Evolutionary conservation across 2,797 vertebrate genomes (phyloP).

Genomic region (Odontamblyopus lacepedii): DNA sequence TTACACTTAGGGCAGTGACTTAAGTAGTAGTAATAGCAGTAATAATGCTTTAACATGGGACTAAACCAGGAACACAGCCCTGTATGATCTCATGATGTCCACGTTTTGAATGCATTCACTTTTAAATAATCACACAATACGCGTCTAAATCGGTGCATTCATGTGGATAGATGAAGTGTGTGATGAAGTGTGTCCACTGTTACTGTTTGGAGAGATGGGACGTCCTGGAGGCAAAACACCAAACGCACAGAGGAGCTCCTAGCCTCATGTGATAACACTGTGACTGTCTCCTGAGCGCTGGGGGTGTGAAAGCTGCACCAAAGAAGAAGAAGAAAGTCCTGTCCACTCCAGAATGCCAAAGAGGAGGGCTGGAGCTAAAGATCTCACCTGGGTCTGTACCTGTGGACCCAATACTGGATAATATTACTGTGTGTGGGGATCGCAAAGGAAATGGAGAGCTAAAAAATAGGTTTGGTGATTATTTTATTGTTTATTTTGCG

Average conservation of each 20-base stretch:
- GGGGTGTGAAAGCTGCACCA: slow-evolving; percentile 37
- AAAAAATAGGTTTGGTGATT: slow-evolving; percentile 30
- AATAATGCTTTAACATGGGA: no score
- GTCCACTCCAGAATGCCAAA: slow-evolving; percentile 44
- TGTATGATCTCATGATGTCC: no score
- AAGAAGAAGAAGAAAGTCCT: slow-evolving; percentile 19
- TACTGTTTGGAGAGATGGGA: slow-evolving; percentile 20
- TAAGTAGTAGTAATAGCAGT: no score
- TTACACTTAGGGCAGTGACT: no score
- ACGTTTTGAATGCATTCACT: no score
- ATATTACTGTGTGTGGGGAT: slow-evolving; percentile 22
- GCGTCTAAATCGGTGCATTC: no score
- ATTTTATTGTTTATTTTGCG: slow-evolving; percentile 18
- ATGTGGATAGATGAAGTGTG: not conserved
- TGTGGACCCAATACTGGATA: slow-evolving; percentile 12
- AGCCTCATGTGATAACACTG: slow-evolving; percentile 75
- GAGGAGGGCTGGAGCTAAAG: slow-evolving; percentile 30
- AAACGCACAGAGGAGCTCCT: slow-evolving; percentile 24
- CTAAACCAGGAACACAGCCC: no score
- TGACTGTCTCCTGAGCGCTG: slow-evolving; percentile 71
- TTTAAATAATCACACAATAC: no score
- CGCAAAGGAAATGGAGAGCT: slow-evolving; percentile 38
- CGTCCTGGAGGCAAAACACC: slow-evolving; percentile 45
- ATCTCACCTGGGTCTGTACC: slow-evolving; percentile 10
- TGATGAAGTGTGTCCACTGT: slow-evolving; percentile 21